A percentile compares a stretch with the other conserved stretches of the same genome.
Evolutionary conservation across 2,113 vertebrate species (phyloP).

Genomic region (Dipodomys merriami): DNA sequence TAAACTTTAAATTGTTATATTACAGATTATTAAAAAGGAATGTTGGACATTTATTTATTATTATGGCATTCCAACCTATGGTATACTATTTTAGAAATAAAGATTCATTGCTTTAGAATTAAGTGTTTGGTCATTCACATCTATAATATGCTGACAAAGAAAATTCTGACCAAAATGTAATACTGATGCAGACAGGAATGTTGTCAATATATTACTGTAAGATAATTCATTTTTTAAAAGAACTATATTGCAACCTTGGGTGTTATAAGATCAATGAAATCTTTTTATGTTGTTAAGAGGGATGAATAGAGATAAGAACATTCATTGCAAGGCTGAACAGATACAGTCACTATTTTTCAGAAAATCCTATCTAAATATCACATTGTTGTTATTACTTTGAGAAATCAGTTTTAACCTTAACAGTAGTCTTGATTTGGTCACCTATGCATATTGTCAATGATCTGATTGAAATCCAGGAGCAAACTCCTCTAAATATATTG

Average conservation of each 20-base stretch:
- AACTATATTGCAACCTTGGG: background rate
- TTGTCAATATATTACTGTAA: background rate
- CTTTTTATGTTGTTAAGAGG: conserved; percentile 10
- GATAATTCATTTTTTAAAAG: background rate
- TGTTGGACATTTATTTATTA: background rate
- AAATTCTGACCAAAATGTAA: conserved; percentile 15
- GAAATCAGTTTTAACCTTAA: conserved; percentile 34
- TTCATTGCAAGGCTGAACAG: background rate
- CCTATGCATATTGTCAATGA: conserved; percentile 63
- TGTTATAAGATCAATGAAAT: conserved; percentile 12
- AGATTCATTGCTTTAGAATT: background rate
- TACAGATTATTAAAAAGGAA: background rate
- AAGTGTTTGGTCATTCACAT: background rate
- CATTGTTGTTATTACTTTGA: conserved; percentile 32
- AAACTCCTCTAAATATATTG: conserved; percentile 78
- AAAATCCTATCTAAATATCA: conserved; percentile 40
- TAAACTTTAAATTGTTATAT: background rate
- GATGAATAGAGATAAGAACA: background rate
- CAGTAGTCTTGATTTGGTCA: conserved; percentile 10
- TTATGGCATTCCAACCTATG: background rate
- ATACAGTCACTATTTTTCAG: conserved; percentile 23
- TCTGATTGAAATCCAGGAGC: conserved; percentile 68
- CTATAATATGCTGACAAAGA: background rate
- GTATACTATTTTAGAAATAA: background rate
- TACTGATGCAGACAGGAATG: background rate